A percentile compares a stretch with the other conserved stretches of the same genome.
Conservation (phyloP, 2,888 invertebrate genomes). For the Corbicula japonica region DNA sequence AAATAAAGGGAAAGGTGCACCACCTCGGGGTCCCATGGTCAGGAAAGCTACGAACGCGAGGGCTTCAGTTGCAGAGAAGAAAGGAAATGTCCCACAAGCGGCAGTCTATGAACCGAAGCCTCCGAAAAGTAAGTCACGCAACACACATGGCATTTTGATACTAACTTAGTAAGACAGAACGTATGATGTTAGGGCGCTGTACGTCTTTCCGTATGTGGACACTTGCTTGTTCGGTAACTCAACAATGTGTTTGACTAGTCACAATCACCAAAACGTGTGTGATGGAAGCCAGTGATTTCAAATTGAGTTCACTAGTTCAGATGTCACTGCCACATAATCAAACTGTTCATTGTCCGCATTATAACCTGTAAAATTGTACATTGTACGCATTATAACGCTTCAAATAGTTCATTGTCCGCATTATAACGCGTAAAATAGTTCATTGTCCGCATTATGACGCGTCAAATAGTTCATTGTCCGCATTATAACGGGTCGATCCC, state of each 20-base stretch:
- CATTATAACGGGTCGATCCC: too few relatives aligned
- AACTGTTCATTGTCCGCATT: too few relatives aligned
- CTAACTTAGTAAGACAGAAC: background rate
- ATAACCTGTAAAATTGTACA: too few relatives aligned
- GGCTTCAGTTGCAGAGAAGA: background rate
- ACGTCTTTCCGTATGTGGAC: background rate
- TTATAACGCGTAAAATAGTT: too few relatives aligned
- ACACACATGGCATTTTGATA: background rate
- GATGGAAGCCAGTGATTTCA: too few relatives aligned
- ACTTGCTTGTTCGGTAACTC: background rate
- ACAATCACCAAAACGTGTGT: background rate
- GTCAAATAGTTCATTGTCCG: too few relatives aligned
- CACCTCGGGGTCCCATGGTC: slow-evolving; percentile 16
- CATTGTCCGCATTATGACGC: too few relatives aligned
- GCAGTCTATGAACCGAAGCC: slow-evolving; percentile 49
- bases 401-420: too few relatives aligned
- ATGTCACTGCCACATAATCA: too few relatives aligned
- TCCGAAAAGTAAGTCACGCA: slow-evolving; percentile 40
- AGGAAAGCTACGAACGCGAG: slow-evolving; percentile 21
- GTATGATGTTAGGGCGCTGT: background rate
- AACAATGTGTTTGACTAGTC: background rate
- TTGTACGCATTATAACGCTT: too few relatives aligned
- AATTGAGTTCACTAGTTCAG: too few relatives aligned
- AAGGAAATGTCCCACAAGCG: slow-evolving; percentile 20
- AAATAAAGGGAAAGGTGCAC: background rate